These are phyloP conservation scores for Ormyrus rosae DNA, from an alignment of 2,888 invertebrate genomes.

Conservation along the genomic window DNA sequence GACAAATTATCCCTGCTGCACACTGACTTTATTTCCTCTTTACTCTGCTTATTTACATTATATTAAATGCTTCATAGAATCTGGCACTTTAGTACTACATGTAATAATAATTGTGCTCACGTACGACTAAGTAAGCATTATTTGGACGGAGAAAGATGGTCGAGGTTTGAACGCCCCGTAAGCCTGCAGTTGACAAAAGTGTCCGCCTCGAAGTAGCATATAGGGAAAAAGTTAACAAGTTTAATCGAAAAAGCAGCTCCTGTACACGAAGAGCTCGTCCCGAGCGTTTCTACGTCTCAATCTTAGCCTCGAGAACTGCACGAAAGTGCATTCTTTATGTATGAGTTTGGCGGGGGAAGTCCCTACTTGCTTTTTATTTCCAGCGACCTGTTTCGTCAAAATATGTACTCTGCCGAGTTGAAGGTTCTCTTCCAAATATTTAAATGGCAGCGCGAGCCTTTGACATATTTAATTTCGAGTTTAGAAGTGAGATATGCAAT, in stretches of 20 bases:
- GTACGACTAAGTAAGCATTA: neutral
- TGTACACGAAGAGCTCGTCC: constrained; percentile 23
- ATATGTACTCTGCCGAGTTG: constrained; percentile 52
- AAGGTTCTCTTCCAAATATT: constrained; percentile 40
- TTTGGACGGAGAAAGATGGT: no score
- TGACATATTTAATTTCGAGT: constrained; percentile 25
- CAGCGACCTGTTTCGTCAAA: constrained; percentile 61
- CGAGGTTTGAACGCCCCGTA: neutral
- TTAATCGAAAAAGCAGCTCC: constrained; percentile 49
- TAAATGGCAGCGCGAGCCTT: constrained; percentile 29
- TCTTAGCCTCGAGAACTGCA: constrained; percentile 37
- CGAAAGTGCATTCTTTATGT: constrained; percentile 63
- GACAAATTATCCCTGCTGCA: no score
- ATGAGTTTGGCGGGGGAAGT: constrained; percentile 60
- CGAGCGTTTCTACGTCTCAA: constrained; percentile 55
- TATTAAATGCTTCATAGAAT: no score
- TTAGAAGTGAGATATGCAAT: neutral
- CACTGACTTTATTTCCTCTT: no score
- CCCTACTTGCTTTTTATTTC: constrained; percentile 62
- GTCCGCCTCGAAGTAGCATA: constrained; percentile 3
- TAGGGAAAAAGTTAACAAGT: constrained; percentile 43
- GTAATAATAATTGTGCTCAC: no score
- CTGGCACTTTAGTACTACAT: no score
- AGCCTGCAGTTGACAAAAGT: constrained; percentile 6
- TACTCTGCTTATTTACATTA: no score